Conservation (phyloP, 2,888 invertebrate genomes). For the Melipona bicolor region DNA sequence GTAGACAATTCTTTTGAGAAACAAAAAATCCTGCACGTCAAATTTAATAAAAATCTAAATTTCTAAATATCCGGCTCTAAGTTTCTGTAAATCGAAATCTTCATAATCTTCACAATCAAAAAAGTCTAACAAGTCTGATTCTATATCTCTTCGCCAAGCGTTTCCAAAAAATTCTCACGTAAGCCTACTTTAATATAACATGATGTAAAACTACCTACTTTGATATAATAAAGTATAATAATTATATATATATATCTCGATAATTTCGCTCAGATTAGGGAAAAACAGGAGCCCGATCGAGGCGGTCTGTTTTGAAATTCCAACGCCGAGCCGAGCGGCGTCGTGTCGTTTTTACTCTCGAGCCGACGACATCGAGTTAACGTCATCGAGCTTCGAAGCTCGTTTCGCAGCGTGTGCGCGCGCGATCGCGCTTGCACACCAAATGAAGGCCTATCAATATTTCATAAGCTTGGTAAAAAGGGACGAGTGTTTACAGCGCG, state of each 20-base stretch:
- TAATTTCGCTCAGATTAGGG: neutral
- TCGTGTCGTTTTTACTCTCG: slow-evolving; percentile 39
- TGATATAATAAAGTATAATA: too few species aligned
- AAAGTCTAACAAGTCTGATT: too few species aligned
- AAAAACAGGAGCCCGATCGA: neutral
- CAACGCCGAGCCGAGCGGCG: neutral
- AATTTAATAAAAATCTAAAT: neutral
- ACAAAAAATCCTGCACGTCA: neutral
- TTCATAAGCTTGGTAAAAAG: slow-evolving; percentile 80
- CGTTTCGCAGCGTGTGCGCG: neutral
- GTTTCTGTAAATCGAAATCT: too few species aligned
- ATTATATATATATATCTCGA: too few species aligned
- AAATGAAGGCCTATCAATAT: slow-evolving; percentile 79
- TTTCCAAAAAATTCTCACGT: neutral
- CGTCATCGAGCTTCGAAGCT: slow-evolving; percentile 43
- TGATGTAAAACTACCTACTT: too few species aligned
- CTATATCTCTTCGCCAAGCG: neutral
- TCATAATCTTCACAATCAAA: too few species aligned
- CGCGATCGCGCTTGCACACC: slow-evolving; percentile 29
- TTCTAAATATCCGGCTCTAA: too few species aligned
- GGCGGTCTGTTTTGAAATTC: slow-evolving; percentile 27
- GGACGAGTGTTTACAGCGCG: slow-evolving; percentile 80
- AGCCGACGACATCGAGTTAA: slow-evolving; percentile 56
- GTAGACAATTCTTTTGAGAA: neutral
- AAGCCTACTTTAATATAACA: too few species aligned